Base-by-base conservation (phyloP, 2,888 invertebrate genomes). In the Electrophaes corylata region DNA sequence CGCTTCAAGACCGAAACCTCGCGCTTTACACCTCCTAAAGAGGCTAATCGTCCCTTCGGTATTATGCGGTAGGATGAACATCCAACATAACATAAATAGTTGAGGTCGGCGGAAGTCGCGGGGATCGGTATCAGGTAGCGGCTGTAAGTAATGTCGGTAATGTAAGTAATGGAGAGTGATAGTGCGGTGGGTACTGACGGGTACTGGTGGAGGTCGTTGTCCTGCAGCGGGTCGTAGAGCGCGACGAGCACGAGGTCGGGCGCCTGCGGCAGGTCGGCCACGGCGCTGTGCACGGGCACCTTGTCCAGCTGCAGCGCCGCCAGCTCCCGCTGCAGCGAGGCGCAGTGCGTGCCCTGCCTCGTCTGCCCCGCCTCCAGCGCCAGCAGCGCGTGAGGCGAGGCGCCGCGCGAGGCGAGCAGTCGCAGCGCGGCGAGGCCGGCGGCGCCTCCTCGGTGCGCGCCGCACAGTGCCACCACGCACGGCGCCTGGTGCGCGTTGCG, bases 401-500 rank as follows among this genome's bases (percentile, higher is more conserved):
- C 95, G 48, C 97, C 96, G 83, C 97, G 97, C 74, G 96, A 94
- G 51, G 96, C 94, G 66, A 98, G 92, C 82, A 97, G 96, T 11
- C 97, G 93, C 26, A 95, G 96, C 48, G 95, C 95, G 72, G 94
- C 94, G 14, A 96, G 93, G 19, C 95, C 97, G 11, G 70, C 73
- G 45, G 77, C 83, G 65, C 83, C 82, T 2, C 92, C 92, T 75
- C 92, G 91, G 83, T 96, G 95, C 26, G 95, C 93, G 46, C 94
- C 94, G 69, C 94, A 94, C 58, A 97, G 91, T 61, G 96, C 94
- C 53, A 95, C 95, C 46, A 96, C 96, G 44, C 94, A 94, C 52
- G 98, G 98, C 93, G 95, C 94, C 88, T 98, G 98, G 88, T 98
- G 98, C 62, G 95, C 95, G 86, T 98, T 98, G 73, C 95, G 94